Percentiles rank a stretch among this genome's conserved stretches.
phyloP scores from a whole-genome alignment of 2,797 vertebrate genomes.

The Pachyuromys duprasi region DNA sequence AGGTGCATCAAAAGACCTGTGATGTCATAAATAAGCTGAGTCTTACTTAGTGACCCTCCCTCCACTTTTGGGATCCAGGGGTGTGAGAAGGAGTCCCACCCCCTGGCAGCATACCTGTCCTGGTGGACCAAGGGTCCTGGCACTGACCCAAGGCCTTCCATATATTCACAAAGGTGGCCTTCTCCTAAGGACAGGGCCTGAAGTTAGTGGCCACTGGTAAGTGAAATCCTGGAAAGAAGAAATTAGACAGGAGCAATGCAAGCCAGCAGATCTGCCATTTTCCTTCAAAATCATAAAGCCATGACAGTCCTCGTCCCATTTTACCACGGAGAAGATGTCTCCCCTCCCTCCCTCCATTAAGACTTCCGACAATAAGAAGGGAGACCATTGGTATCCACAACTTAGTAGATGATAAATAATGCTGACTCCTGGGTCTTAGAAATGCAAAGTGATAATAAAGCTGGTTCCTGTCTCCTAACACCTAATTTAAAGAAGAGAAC shows the following conservation, averaged over 20 bases:
- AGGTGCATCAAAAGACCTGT: neutral
- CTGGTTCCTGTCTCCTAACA: conserved; percentile 1
- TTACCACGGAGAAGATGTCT: neutral
- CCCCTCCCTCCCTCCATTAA: neutral
- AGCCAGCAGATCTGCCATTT: neutral
- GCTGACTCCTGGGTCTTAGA: neutral
- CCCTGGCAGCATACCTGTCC: neutral
- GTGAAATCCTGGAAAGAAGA: neutral
- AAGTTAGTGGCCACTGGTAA: neutral
- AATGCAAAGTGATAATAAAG: conserved; percentile 22
- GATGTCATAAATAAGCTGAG: neutral
- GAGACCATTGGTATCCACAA: neutral
- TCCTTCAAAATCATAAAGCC: neutral
- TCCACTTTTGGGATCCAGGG: neutral
- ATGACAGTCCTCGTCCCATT: neutral
- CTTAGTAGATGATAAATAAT: conserved; percentile 24
- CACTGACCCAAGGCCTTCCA: accelerated
- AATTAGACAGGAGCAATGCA: neutral
- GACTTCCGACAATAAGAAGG: neutral
- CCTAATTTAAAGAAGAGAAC: neutral
- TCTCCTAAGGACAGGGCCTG: neutral
- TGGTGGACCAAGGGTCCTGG: neutral
- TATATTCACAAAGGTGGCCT: neutral
- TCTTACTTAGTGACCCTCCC: conserved; percentile 63
- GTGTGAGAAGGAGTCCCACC: neutral